A percentile compares a stretch with the other conserved stretches of the same genome.
These are phyloP conservation scores for Aphaenogaster ashmeadi DNA, from an alignment of 1,140 invertebrate species.

Conservation along the genomic window DNA sequence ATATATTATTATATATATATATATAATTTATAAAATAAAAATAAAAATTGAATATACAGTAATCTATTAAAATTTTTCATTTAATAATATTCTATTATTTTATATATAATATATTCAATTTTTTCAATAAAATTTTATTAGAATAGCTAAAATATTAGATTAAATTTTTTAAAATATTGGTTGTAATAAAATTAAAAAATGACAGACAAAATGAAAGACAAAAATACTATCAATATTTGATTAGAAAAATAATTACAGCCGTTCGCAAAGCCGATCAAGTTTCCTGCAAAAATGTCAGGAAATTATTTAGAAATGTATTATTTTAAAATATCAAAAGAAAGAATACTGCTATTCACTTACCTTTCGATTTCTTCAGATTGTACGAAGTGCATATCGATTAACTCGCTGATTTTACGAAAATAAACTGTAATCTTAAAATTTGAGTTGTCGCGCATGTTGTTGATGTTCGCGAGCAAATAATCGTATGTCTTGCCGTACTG, in stretches of 20 bases:
- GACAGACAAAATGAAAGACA: neutral
- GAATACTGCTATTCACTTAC: neutral
- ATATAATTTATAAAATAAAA: no score
- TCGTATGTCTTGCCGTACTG: neutral
- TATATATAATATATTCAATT: neutral
- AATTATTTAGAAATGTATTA: neutral
- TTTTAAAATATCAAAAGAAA: conserved; percentile 16
- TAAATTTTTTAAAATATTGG: no score
- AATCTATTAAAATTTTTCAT: no score
- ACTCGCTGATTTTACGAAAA: neutral
- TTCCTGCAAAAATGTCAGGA: neutral
- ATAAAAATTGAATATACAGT: no score
- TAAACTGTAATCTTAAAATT: neutral
- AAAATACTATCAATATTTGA: neutral
- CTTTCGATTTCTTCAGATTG: conserved; percentile 5
- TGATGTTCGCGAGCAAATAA: neutral
- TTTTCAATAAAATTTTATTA: no score
- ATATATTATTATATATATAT: no score
- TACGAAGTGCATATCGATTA: conserved; percentile 3
- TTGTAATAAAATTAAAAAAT: neutral
- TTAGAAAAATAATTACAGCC: neutral
- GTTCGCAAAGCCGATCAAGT: neutral
- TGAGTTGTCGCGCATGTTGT: neutral
- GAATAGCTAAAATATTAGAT: no score
- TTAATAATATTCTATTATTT: no score